Percentiles rank a stretch among this genome's conserved stretches.
Evolutionary conservation across 2,888 invertebrate genomes (phyloP).

Genomic region (Coecobrya sp.): DNA sequence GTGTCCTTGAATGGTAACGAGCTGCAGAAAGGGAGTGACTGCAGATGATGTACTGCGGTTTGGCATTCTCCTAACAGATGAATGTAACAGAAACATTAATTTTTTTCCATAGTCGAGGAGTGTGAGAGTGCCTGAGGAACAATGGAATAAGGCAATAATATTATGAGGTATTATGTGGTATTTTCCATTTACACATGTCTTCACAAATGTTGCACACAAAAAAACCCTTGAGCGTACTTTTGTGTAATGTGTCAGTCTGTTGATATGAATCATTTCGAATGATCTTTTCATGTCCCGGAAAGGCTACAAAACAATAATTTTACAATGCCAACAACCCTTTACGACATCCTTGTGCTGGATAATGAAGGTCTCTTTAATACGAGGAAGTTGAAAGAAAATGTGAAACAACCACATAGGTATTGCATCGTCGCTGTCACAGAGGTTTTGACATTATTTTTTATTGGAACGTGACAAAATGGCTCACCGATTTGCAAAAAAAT

Average conservation of each 20-base stretch:
- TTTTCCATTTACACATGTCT: background rate
- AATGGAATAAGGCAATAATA: background rate
- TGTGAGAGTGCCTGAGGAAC: background rate
- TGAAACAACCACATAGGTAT: no score
- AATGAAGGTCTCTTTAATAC: no score
- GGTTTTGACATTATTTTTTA: background rate
- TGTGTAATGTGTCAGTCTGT: background rate
- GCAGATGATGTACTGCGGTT: background rate
- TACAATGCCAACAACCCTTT: background rate
- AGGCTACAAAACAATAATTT: background rate
- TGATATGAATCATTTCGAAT: background rate
- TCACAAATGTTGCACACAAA: background rate
- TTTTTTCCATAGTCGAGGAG: no score
- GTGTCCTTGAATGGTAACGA: conserved; percentile 1
- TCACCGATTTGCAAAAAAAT: no score
- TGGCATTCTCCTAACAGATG: background rate
- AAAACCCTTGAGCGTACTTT: background rate
- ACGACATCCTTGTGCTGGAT: background rate
- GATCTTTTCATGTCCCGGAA: background rate
- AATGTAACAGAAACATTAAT: no score
- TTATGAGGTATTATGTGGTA: background rate
- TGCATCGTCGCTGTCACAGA: no score
- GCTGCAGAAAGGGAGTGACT: background rate
- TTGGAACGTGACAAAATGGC: background rate
- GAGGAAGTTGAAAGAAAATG: no score